Evolutionary conservation across 1,140 invertebrate species (phyloP), one percentile per base, ranked within the genome.

Genomic region (Drosophila nikananu): DNA sequence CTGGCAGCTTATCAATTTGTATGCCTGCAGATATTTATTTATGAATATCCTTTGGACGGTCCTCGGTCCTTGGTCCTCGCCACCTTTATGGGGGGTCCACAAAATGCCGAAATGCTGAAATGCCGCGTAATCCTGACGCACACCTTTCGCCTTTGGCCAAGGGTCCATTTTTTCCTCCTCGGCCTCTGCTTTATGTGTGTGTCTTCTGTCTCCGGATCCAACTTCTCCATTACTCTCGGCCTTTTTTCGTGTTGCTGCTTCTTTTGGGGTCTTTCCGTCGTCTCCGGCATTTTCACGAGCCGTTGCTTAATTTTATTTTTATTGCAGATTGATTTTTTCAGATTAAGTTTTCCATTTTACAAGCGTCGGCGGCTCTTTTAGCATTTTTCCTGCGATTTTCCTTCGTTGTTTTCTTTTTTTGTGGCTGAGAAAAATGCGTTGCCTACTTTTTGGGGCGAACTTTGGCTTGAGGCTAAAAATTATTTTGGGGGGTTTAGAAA

Each of bases 1-100:
- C 83, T 77, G 84, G 67, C 82, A 81, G 82, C 84, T 89, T 89
- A 89, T 89, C 84, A 89, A 89, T 89, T 89, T 89, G 86, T 89
- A 84, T 84, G 84, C 84, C 86, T 81, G 86, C 81, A 89, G 86
- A 89, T 89, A 89, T 89, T 89, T 89, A 89, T 90, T 89, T 89
- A 90, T 89, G 84, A 89, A 90, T 89, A 89, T 89, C 86, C 84
- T 90, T 86, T 77, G 67, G 62, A 82, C 68, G 27, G 27, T 5
- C 27, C 27, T 27, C 27, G 27, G 27, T 27, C 75, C 83, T 65
- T 65, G 74, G 54, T 57, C 15, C 67, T 57, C 59, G 66, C 74
- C 81, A 63, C 81, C 81, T 67, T 83, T 83, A 58, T 71, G 54
- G 76, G n/a, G n/a, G 15, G 54, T 46, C 39, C 55, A 46, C 39